phyloP scores from a whole-genome alignment of 1,140 invertebrate species.

The Drosophila nigrodunni region DNA sequence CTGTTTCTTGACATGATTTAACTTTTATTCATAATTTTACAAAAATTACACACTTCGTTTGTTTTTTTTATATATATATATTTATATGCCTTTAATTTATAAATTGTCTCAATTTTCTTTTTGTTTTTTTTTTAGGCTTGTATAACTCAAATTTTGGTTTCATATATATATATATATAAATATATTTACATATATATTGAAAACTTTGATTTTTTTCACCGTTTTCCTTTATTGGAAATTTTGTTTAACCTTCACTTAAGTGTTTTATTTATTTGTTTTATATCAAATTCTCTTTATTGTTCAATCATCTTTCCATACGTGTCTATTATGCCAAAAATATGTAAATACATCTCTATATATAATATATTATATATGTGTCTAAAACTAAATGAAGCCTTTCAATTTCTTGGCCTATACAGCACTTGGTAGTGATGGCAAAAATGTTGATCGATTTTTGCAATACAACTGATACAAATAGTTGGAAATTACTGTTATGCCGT shows the following conservation, averaged over 20 bases:
- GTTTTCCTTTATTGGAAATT: constrained; percentile 64
- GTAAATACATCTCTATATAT: constrained; percentile 79
- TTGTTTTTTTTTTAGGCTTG: constrained; percentile 38
- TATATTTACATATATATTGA: constrained; percentile 14
- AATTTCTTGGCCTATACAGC: constrained; percentile 73
- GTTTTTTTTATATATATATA: constrained; percentile 13
- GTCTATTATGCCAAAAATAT: constrained; percentile 79
- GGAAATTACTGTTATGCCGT: constrained; percentile 28
- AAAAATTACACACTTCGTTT: constrained; percentile 76
- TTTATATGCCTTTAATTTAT: constrained; percentile 61
- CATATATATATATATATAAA: constrained; percentile 10
- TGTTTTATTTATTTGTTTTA: constrained; percentile 16
- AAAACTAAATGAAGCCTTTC: constrained; percentile 79
- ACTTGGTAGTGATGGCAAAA: constrained; percentile 73
- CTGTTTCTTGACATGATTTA: constrained; percentile 64
- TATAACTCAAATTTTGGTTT: constrained; percentile 40
- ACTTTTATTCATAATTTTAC: constrained; percentile 79
- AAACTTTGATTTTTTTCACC: constrained; percentile 77
- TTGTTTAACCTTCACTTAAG: constrained; percentile 36
- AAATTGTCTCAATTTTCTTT: constrained; percentile 52
- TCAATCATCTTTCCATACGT: constrained; percentile 59
- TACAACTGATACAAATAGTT: constrained; percentile 35
- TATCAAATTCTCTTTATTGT: constrained; percentile 50
- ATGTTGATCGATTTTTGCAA: constrained; percentile 48
- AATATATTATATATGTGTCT: constrained; percentile 71